Evolutionary conservation across 1,140 invertebrate species (phyloP).

Genomic region (Eumeta japonica): DNA sequence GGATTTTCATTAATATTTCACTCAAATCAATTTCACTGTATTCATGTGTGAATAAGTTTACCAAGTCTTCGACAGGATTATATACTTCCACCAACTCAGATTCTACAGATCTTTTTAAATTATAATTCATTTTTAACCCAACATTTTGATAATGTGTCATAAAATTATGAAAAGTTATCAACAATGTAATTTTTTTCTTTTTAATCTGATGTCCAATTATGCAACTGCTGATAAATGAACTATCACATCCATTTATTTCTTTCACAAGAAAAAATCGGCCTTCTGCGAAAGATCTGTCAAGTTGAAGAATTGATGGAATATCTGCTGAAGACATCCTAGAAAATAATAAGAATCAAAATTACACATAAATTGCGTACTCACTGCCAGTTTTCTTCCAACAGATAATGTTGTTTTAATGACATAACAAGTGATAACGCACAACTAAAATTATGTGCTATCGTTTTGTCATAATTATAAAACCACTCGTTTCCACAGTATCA

Average conservation of each 20-base stretch:
- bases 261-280: constrained; percentile 64
- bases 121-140: constrained; percentile 71
- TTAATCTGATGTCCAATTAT: constrained; percentile 60
- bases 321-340: constrained; percentile 59
- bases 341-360: constrained; percentile 12
- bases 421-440: no score
- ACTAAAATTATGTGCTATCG: no score
- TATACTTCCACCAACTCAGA: constrained; percentile 55
- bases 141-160: constrained; percentile 71
- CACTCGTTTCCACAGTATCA: no score
- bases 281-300: constrained; percentile 58
- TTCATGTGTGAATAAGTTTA: constrained; percentile 59
- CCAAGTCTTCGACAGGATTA: constrained; percentile 27
- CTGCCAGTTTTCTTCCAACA: no score
- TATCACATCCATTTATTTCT: constrained; percentile 67
- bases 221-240: constrained; percentile 67
- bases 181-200: constrained; percentile 59
- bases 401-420: no score
- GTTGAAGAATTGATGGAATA: constrained; percentile 59
- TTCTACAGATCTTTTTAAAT: constrained; percentile 61
- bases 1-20: constrained; percentile 27
- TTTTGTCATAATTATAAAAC: no score
- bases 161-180: constrained; percentile 69
- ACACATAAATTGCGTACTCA: no score
- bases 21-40: constrained; percentile 40